A percentile compares a stretch with the other conserved stretches of the same genome.
Conservation (phyloP, 2,888 invertebrate species). For the Limnephilus rhombicus region DNA sequence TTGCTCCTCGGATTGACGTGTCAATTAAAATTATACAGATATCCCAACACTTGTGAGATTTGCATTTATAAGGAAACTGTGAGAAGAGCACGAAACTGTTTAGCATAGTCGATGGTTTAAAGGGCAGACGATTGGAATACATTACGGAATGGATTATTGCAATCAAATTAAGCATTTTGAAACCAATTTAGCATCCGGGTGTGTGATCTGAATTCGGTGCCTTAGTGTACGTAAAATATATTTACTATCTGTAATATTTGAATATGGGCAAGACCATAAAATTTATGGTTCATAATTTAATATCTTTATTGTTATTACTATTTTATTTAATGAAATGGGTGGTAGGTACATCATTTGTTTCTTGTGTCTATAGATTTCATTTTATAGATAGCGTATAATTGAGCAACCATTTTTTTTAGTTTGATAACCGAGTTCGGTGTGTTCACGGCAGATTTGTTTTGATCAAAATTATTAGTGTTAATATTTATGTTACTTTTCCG, state of each 20-base stretch:
- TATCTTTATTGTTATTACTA: background rate
- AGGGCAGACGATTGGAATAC: conserved; percentile 24
- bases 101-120: conserved; percentile 22
- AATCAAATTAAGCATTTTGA: conserved; percentile 7
- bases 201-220: background rate
- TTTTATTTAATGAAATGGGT: background rate
- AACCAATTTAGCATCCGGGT: background rate
- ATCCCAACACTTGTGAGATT: conserved; percentile 45
- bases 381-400: background rate
- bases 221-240: background rate
- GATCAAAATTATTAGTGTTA: background rate
- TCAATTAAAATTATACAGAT: conserved; percentile 55
- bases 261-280: background rate
- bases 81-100: conserved; percentile 29
- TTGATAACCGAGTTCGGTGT: background rate
- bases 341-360: background rate
- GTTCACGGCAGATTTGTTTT: background rate
- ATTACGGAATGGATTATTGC: background rate
- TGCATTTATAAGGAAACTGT: conserved; percentile 37
- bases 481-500: background rate
- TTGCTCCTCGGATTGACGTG: conserved; percentile 41
- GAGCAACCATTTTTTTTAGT: background rate
- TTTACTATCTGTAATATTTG: background rate
- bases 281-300: background rate
- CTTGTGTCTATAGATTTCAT: background rate